Percentiles rank a stretch among this genome's conserved stretches.
These are phyloP conservation scores for Canis aureus DNA, from an alignment of 2,113 vertebrate genomes.

Conservation along the genomic window DNA sequence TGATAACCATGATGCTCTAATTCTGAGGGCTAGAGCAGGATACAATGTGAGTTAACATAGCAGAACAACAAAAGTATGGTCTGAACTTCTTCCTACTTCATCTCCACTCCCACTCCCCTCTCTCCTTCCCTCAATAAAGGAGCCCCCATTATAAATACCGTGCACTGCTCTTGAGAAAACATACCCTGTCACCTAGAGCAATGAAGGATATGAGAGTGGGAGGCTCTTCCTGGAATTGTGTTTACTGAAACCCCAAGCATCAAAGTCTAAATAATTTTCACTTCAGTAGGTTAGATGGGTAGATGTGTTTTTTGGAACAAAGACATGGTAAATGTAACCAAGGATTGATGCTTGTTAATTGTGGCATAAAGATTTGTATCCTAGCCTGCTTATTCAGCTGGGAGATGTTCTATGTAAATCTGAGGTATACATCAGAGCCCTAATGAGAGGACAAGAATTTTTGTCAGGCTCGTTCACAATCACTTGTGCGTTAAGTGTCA, in stretches of 20 bases:
- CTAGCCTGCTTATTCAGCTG: conserved; percentile 30
- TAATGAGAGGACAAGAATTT: neutral
- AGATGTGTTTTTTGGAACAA: neutral
- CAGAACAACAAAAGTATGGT: neutral
- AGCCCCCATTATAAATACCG: neutral
- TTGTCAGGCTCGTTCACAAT: conserved; percentile 67
- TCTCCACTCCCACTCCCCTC: neutral
- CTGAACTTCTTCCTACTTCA: neutral
- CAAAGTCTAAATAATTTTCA: neutral
- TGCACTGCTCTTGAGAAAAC: neutral
- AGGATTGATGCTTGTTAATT: conserved; percentile 45
- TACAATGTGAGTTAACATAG: neutral
- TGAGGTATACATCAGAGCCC: conserved; percentile 53
- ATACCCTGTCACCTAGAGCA: neutral
- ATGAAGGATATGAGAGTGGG: neutral
- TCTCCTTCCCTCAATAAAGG: neutral
- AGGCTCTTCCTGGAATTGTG: neutral
- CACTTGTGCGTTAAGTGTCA: conserved; percentile 77
- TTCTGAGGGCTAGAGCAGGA: neutral
- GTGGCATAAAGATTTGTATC: conserved; percentile 9
- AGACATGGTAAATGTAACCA: neutral
- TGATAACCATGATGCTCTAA: neutral
- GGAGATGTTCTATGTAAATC: conserved; percentile 42
- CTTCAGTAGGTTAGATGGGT: neutral
- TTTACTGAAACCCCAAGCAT: neutral